Evolutionary conservation across 2,888 invertebrate species (phyloP).

Genomic region (Desoria tigrina): DNA sequence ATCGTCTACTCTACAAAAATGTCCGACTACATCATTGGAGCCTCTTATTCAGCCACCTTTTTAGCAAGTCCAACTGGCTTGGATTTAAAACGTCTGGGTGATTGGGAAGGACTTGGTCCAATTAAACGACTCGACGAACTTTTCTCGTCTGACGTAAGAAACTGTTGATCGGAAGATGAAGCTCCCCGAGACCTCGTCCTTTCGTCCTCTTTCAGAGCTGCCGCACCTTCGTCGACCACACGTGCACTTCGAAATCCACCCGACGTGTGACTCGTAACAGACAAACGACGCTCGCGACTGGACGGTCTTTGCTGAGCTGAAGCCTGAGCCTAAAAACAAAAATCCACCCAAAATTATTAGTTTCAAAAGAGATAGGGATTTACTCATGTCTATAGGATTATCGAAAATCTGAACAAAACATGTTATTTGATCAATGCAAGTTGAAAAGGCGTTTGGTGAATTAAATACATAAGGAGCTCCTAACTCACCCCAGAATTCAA

Average conservation of each 20-base stretch:
- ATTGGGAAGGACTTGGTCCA: background rate
- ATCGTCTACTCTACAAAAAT: background rate
- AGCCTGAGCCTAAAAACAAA: too few relatives aligned
- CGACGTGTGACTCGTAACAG: background rate
- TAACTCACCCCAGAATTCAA: too few relatives aligned
- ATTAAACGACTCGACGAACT: background rate
- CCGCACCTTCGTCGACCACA: background rate
- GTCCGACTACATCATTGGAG: too few relatives aligned
- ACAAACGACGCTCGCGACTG: background rate
- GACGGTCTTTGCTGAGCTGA: too few relatives aligned
- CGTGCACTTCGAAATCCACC: background rate
- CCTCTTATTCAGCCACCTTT: background rate
- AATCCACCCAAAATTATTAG: too few relatives aligned
- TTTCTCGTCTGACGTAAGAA: slow-evolving; percentile 6
- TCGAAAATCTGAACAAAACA: too few relatives aligned
- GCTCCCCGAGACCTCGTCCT: background rate
- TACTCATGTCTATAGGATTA: too few relatives aligned
- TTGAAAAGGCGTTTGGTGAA: background rate
- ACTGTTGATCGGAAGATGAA: slow-evolving; percentile 2
- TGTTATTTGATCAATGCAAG: too few relatives aligned
- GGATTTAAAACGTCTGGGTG: background rate
- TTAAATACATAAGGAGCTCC: too few relatives aligned
- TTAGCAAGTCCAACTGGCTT: slow-evolving; percentile 1
- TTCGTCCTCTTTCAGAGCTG: background rate
- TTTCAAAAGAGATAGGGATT: too few relatives aligned